phyloP scores from a whole-genome alignment of 2,888 invertebrate genomes.

The Papilio gigon region DNA sequence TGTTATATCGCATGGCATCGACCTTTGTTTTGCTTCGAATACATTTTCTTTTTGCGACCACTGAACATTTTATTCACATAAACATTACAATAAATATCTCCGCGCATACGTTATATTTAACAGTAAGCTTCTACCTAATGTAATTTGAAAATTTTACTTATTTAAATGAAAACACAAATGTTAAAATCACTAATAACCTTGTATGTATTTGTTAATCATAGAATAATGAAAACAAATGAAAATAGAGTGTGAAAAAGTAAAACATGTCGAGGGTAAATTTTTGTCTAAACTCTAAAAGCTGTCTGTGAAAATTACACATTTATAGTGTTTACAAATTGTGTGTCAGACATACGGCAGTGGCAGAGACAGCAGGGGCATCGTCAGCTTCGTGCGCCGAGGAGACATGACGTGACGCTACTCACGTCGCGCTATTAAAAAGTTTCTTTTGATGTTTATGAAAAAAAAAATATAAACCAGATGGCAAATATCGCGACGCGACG shows the following conservation, averaged over 20 bases:
- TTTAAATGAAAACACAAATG: not conserved
- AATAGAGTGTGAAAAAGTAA: not conserved
- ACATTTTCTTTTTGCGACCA: constrained; percentile 12
- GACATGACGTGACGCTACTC: constrained; percentile 15
- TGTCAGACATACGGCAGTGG: not conserved
- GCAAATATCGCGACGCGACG: constrained; percentile 33
- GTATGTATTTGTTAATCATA: too few relatives aligned
- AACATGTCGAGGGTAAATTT: not conserved
- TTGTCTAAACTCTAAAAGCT: not conserved
- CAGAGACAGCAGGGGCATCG: not conserved
- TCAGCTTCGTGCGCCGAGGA: not conserved
- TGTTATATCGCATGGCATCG: constrained; percentile 8
- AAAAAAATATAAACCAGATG: constrained; percentile 38
- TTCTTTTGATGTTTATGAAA: constrained; percentile 39
- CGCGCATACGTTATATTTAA: constrained; percentile 5
- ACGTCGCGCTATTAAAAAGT: constrained; percentile 38
- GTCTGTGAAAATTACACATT: not conserved
- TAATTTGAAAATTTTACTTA: not conserved
- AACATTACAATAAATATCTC: constrained; percentile 10
- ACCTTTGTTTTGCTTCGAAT: constrained; percentile 19
- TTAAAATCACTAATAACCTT: not conserved
- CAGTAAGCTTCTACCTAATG: not conserved
- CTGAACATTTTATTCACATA: constrained; percentile 19
- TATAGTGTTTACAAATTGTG: not conserved
- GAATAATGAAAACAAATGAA: not conserved